phyloP scores from a whole-genome alignment of 2,113 vertebrate species.

The Polyodon spathula region DNA sequence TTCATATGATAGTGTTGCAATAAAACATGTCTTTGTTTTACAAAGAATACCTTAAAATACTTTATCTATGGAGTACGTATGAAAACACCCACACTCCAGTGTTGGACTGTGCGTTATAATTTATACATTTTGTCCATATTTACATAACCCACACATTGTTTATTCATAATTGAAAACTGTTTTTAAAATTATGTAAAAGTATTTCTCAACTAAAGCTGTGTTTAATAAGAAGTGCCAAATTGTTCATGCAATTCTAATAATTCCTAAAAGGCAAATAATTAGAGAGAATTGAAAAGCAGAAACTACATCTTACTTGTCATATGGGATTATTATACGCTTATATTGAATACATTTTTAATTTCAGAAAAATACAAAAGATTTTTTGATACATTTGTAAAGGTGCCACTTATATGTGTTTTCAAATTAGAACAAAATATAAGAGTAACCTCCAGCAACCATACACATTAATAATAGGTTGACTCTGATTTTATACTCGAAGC shows the following conservation, averaged over 20 bases:
- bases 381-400: too few relatives aligned
- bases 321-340: slow-evolving; percentile 47
- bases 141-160: slow-evolving; percentile 48
- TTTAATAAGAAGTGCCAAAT: slow-evolving; percentile 51
- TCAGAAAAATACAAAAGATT: neutral
- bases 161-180: slow-evolving; percentile 52
- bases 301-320: slow-evolving; percentile 32
- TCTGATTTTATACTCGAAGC: slow-evolving; percentile 26
- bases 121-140: slow-evolving; percentile 51
- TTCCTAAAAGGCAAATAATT: slow-evolving; percentile 47
- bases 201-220: slow-evolving; percentile 37
- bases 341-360: slow-evolving; percentile 41
- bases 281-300: slow-evolving; percentile 7
- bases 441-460: slow-evolving; percentile 8
- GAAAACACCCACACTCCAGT: too few relatives aligned
- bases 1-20: too few relatives aligned
- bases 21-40: too few relatives aligned
- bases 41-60: too few relatives aligned
- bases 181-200: slow-evolving; percentile 52
- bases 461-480: slow-evolving; percentile 36
- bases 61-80: too few relatives aligned
- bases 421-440: neutral
- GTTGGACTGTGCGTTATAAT: slow-evolving; percentile 38
- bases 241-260: slow-evolving; percentile 54
- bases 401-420: too few relatives aligned